Conservation (phyloP, 2,797 vertebrate genomes). For the Myotis vivesi region DNA sequence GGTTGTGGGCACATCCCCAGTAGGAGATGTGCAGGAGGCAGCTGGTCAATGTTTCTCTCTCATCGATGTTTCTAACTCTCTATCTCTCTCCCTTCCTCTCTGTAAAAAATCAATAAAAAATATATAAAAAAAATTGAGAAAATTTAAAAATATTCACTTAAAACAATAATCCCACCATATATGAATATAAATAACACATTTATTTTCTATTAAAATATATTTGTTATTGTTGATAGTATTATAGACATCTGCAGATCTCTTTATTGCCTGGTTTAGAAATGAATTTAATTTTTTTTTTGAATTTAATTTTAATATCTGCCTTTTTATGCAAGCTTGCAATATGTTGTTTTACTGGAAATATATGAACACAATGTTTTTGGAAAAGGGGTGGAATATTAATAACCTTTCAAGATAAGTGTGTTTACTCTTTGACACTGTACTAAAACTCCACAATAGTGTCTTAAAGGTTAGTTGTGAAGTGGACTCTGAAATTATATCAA, state of each 20-base stretch:
- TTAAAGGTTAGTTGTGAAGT: slow-evolving; percentile 11
- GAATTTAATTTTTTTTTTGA: slow-evolving; percentile 29
- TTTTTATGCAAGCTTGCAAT: neutral
- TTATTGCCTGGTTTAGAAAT: neutral
- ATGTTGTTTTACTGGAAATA: slow-evolving; percentile 12
- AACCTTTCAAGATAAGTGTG: slow-evolving; percentile 23
- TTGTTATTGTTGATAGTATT: too few species aligned
- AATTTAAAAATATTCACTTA: slow-evolving; percentile 19
- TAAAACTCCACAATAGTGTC: slow-evolving; percentile 1
- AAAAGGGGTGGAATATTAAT: neutral
- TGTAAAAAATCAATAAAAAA: too few species aligned
- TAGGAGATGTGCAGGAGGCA: too few species aligned
- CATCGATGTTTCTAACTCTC: too few species aligned
- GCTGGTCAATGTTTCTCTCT: too few species aligned
- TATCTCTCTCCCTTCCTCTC: too few species aligned
- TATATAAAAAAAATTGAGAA: slow-evolving; percentile 32
- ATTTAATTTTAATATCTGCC: neutral
- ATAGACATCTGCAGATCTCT: neutral
- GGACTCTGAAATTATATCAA: neutral
- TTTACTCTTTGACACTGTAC: slow-evolving; percentile 12
- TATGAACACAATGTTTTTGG: neutral
- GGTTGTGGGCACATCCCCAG: too few species aligned
- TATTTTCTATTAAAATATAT: neutral
- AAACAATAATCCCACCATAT: neutral
- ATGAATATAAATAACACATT: neutral